Evolutionary conservation across 2,888 invertebrate genomes (phyloP).

Genomic region (Parnassius apollo): DNA sequence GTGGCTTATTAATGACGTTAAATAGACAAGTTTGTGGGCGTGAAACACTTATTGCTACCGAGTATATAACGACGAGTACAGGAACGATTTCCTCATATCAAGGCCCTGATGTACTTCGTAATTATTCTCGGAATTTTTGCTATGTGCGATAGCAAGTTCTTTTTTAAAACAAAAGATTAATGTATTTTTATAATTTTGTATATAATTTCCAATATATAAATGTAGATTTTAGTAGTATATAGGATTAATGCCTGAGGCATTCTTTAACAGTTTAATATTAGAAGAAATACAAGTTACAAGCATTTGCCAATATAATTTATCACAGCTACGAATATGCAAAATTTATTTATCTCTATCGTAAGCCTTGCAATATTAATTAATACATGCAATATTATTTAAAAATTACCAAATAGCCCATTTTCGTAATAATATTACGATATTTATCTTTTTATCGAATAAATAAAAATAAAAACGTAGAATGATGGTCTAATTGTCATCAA

Average conservation of each 20-base stretch:
- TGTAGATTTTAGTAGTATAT: too few species aligned
- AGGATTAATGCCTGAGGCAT: too few species aligned
- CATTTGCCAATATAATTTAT: background rate
- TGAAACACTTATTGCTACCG: slow-evolving; percentile 20
- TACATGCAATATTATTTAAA: slow-evolving; percentile 18
- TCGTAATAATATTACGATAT: slow-evolving; percentile 22
- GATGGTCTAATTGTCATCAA: too few species aligned
- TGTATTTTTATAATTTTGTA: too few species aligned
- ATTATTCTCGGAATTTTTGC: slow-evolving; percentile 4
- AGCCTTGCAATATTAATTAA: slow-evolving; percentile 11
- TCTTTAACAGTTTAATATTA: too few species aligned
- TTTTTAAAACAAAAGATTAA: too few species aligned
- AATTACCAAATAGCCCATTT: slow-evolving; percentile 23
- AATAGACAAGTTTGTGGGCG: slow-evolving; percentile 26
- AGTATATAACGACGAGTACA: slow-evolving; percentile 9
- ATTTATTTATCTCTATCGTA: slow-evolving; percentile 22
- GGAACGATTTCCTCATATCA: slow-evolving; percentile 11
- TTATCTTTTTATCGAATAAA: too few species aligned
- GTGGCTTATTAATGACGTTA: slow-evolving; percentile 25
- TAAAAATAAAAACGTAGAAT: too few species aligned
- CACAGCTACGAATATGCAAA: slow-evolving; percentile 17
- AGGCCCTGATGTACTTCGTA: slow-evolving; percentile 13
- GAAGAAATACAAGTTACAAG: too few species aligned
- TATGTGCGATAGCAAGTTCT: too few species aligned
- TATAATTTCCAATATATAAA: too few species aligned